phyloP scores from a whole-genome alignment of 2,113 vertebrate genomes.

The Lepisosteus oculatus region DNA sequence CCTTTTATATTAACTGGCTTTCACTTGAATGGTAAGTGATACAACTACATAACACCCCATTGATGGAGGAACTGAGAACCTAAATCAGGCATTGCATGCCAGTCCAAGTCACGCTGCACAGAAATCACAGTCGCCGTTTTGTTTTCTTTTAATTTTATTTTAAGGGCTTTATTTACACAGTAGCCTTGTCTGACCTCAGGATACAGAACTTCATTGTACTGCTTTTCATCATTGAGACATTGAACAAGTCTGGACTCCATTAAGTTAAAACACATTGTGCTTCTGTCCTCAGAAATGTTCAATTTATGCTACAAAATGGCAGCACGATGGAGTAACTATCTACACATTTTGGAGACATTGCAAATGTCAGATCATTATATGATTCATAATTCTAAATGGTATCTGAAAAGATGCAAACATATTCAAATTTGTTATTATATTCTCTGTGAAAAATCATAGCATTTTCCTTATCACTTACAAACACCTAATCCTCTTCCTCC shows the following conservation, averaged over 20 bases:
- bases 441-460: too few species aligned
- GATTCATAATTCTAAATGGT: too few species aligned
- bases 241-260: neutral
- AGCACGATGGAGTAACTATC: too few species aligned
- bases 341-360: too few species aligned
- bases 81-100: conserved; percentile 3
- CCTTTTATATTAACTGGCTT: neutral
- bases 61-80: conserved; percentile 13
- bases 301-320: neutral
- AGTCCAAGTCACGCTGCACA: conserved; percentile 14
- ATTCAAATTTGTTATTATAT: too few species aligned
- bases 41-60: conserved; percentile 4
- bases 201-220: conserved; percentile 25
- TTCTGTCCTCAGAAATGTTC: neutral
- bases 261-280: neutral
- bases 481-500: too few species aligned
- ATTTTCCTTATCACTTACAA: too few species aligned
- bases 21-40: neutral
- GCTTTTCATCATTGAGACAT: conserved; percentile 9
- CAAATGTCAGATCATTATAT: too few species aligned
- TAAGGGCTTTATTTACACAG: conserved; percentile 19
- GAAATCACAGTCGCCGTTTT: conserved; percentile 19
- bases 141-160: conserved; percentile 18
- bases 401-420: too few species aligned
- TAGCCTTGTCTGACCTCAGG: conserved; percentile 17